These are phyloP conservation scores for Nasonia vitripennis DNA, from an alignment of 1,140 invertebrate genomes.

Conservation along the genomic window DNA sequence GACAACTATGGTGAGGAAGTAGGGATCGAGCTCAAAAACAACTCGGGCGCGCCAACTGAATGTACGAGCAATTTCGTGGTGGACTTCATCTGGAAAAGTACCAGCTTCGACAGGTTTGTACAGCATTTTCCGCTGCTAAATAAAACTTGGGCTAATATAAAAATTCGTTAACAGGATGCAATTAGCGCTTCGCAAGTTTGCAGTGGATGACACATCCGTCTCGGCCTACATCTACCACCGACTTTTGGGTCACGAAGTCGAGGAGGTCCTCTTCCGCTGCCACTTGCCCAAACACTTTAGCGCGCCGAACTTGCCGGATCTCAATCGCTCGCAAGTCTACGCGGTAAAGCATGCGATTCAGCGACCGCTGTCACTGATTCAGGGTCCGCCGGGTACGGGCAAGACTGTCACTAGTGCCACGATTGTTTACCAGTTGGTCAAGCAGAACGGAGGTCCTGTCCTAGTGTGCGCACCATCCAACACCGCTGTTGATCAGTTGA, in stretches of 20 bases:
- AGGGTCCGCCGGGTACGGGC: conserved; percentile 95
- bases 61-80: conserved; percentile 97
- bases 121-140: neutral
- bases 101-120: conserved; percentile 94
- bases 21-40: conserved; percentile 96
- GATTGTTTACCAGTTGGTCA: conserved; percentile 98
- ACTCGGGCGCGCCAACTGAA: conserved; percentile 91
- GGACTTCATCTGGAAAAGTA: conserved; percentile 99
- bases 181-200: conserved; percentile 94
- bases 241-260: conserved; percentile 96
- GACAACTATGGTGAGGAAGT: conserved; percentile 99
- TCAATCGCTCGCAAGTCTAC: conserved; percentile 98
- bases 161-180: conserved; percentile 87
- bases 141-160: neutral
- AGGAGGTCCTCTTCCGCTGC: conserved; percentile 93
- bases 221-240: conserved; percentile 99
- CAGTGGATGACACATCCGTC: conserved; percentile 96
- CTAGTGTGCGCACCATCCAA: conserved; percentile 99
- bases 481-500: conserved; percentile 99
- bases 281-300: conserved; percentile 97
- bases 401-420: conserved; percentile 99
- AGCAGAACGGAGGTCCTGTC: conserved; percentile 95
- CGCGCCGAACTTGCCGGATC: conserved; percentile 96
- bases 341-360: conserved; percentile 99
- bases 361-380: conserved; percentile 96